These are phyloP conservation scores for Pempheris klunzingeri DNA, from an alignment of 2,797 vertebrate species.

Conservation along the genomic window DNA sequence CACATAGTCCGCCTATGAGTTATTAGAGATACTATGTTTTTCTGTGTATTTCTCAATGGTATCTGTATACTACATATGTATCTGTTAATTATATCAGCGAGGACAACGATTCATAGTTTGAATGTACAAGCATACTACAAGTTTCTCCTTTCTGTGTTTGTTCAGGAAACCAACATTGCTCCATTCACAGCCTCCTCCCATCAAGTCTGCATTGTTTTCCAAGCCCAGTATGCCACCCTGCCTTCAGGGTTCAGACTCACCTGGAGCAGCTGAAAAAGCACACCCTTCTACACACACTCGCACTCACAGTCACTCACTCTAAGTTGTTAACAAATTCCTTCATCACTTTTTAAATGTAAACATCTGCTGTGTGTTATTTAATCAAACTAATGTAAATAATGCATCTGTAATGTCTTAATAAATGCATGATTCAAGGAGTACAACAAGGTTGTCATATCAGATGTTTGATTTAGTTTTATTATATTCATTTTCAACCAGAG, in stretches of 20 bases:
- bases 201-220: conserved; percentile 89
- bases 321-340: not conserved
- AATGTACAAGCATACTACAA: not conserved
- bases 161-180: conserved; percentile 89
- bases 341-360: not conserved
- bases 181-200: conserved; percentile 89
- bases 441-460: not conserved
- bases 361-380: not conserved
- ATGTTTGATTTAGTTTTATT: not conserved
- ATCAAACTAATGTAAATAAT: conserved; percentile 3
- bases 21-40: too few species aligned
- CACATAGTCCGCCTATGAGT: too few species aligned
- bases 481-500: not conserved
- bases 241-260: conserved; percentile 91
- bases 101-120: not conserved
- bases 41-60: not conserved
- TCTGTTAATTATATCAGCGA: not conserved
- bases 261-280: conserved; percentile 88
- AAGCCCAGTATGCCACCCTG: conserved; percentile 81
- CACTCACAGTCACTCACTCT: not conserved
- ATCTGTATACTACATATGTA: not conserved
- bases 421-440: not conserved
- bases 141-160: conserved; percentile 9
- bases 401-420: not conserved
- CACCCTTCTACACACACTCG: not conserved